These are phyloP conservation scores for Matsumyia berberina DNA, from an alignment of 2,888 invertebrate genomes.

Conservation along the genomic window DNA sequence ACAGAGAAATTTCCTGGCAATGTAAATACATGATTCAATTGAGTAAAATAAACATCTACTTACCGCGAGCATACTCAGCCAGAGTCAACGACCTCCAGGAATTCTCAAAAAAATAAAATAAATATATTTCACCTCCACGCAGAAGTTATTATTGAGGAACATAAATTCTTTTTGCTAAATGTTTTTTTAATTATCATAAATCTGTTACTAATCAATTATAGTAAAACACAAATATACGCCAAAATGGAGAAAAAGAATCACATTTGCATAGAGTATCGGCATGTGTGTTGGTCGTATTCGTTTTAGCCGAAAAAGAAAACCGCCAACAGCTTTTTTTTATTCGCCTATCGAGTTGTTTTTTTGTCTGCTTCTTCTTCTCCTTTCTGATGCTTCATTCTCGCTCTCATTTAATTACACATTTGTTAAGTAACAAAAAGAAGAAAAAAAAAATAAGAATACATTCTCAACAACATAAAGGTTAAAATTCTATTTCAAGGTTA, in stretches of 20 bases:
- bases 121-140: slow-evolving; percentile 25
- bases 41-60: slow-evolving; percentile 26
- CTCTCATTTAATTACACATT: slow-evolving; percentile 68
- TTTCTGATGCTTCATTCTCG: slow-evolving; percentile 47
- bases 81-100: slow-evolving; percentile 44
- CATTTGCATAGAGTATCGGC: too few relatives aligned
- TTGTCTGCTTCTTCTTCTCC: slow-evolving; percentile 13
- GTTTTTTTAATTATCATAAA: slow-evolving; percentile 47
- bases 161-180: slow-evolving; percentile 29
- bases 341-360: slow-evolving; percentile 32
- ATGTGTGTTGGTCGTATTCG: slow-evolving; percentile 21
- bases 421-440: slow-evolving; percentile 48
- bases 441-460: slow-evolving; percentile 33
- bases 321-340: slow-evolving; percentile 20
- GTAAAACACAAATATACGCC: slow-evolving; percentile 3
- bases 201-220: slow-evolving; percentile 47
- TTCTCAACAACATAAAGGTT: slow-evolving; percentile 68
- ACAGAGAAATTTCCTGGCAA: slow-evolving; percentile 30
- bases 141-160: slow-evolving; percentile 20
- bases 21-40: slow-evolving; percentile 34
- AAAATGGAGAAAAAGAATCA: neutral
- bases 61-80: slow-evolving; percentile 10
- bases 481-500: slow-evolving; percentile 75
- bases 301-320: slow-evolving; percentile 12
- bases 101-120: neutral